phyloP scores from a whole-genome alignment of 2,113 vertebrate genomes.

The Ictidomys tridecemlineatus region DNA sequence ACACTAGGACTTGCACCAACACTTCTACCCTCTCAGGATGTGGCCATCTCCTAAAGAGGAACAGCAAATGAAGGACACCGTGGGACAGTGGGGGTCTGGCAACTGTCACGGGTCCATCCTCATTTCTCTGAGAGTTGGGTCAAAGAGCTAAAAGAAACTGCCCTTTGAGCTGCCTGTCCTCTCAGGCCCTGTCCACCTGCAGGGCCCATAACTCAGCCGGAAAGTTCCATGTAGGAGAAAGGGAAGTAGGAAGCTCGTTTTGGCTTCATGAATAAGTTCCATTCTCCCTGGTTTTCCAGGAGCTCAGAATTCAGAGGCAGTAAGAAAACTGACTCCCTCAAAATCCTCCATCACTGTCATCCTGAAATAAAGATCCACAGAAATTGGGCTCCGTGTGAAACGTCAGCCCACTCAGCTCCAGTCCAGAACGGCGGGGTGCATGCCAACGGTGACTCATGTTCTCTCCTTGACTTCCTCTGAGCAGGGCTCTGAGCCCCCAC shows the following conservation, averaged over 20 bases:
- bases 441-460: background rate
- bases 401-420: background rate
- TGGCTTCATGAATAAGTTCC: background rate
- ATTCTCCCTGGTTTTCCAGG: background rate
- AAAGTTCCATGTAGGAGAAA: background rate
- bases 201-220: background rate
- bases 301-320: background rate
- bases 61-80: fast-evolving
- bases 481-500: background rate
- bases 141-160: background rate
- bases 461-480: background rate
- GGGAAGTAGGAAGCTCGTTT: background rate
- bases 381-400: fast-evolving
- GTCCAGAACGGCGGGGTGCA: fast-evolving
- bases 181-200: background rate
- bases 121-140: background rate
- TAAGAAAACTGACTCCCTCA: background rate
- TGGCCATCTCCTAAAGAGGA: background rate
- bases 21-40: background rate
- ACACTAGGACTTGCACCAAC: background rate
- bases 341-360: background rate
- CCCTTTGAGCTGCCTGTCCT: fast-evolving
- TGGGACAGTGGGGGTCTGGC: background rate
- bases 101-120: too few relatives aligned
- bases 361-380: background rate